Base-by-base conservation (phyloP, 2,797 vertebrate species). In the Orientallactaga sibirica region DNA sequence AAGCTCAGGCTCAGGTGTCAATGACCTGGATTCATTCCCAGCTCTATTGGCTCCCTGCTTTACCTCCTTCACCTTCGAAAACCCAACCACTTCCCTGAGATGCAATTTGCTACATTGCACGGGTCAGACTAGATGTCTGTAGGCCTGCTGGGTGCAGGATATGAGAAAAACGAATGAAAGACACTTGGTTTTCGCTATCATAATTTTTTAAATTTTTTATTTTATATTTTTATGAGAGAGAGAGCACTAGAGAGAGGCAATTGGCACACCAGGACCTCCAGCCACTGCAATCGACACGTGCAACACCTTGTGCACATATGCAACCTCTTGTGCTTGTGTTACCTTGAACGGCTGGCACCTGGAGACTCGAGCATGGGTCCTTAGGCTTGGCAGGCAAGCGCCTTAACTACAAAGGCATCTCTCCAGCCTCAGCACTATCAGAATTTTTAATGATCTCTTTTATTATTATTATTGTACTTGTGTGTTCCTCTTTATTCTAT, bases 131-230 rank as follows among this genome's bases (percentile, higher is more conserved):
- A 90, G 90, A 79, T 71, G 33, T 16, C 14, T 55, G 27, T 67
- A 77, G 37, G 29, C 2, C 8, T 79, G 9, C 61, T 92, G 18
- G 29, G 29, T 79, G 25, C 77, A 37, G 55, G 70, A 83, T 88
- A 67, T 76, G 78, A 92, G 70, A 73, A 90, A 52, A 90, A 64
- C 64, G 27, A 41, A 66, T 25, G 43, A 91, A 88, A 37, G 43
- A 24, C 9, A 24, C 6, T 77, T 90, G 20, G 2, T 90, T 68
- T 95, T 48, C n/a, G 24, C 61, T 43, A 43, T 64, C 62, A 66
- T 3, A 85, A 22, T 70, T 90, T 41, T 8, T 48, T 48, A 7
- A 2, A 48, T 48, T 48, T 48, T 10, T 48, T 48, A 7, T 48
- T 8, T 48, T 48, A 37, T 37, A 37, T 37, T 7, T 48, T 48